These are phyloP conservation scores for Leptura quadrifasciata DNA, from an alignment of 2,888 invertebrate species.

Conservation along the genomic window DNA sequence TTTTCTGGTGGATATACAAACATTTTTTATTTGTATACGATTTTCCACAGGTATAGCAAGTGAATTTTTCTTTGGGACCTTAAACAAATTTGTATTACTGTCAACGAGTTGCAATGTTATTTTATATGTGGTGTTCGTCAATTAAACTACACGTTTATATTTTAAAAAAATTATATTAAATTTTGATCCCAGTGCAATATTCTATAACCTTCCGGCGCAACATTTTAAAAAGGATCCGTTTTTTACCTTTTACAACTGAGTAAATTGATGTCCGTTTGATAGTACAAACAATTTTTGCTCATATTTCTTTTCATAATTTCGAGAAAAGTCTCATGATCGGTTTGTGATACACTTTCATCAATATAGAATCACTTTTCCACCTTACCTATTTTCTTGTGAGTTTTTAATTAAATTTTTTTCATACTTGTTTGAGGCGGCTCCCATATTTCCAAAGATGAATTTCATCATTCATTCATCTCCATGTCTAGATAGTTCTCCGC, in stretches of 20 bases:
- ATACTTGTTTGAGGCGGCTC: no score
- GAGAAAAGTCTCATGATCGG: no score
- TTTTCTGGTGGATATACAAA: constrained; percentile 29
- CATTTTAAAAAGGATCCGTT: not conserved
- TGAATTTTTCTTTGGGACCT: constrained; percentile 18
- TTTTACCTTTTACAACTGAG: not conserved
- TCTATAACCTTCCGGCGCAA: not conserved
- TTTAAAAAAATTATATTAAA: no score
- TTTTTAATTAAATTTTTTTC: no score
- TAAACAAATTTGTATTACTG: constrained; percentile 13
- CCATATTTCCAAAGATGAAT: no score
- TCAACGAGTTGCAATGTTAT: not conserved
- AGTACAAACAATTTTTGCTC: constrained; percentile 16
- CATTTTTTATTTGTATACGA: constrained; percentile 32
- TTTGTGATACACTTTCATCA: no score
- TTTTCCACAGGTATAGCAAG: constrained; percentile 32
- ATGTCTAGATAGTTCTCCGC: no score
- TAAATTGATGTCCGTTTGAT: constrained; percentile 9
- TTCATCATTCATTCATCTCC: no score
- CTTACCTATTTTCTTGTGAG: no score
- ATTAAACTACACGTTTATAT: not conserved
- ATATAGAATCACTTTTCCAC: no score
- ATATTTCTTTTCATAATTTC: constrained; percentile 30
- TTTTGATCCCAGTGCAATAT: not conserved
- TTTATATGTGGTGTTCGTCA: not conserved